Base-by-base conservation (phyloP, 2,113 vertebrate genomes). In the Channa maculata region DNA sequence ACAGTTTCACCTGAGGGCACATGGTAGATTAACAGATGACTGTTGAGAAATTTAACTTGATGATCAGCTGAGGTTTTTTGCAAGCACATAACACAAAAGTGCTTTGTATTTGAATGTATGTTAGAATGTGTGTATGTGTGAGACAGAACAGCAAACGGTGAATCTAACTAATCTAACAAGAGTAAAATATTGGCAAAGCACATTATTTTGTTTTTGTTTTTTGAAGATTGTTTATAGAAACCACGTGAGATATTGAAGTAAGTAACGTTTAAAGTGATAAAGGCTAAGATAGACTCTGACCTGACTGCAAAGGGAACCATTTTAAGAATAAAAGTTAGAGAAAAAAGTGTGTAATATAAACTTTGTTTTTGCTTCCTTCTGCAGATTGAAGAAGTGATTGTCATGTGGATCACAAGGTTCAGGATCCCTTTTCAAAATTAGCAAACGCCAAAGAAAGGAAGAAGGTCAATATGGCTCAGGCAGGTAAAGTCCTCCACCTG, bases 401-500 rank as follows among this genome's bases (percentile, higher is more conserved):
- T 12, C 38, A 45, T 34, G 65, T 66, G 54, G 50, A 80, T 59
- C 48, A 62, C 37, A 10, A 64, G n/a, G 49, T 36, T 0, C 1
- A 5, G 1, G 15, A 48, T 54, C 12, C 5, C 3, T 65, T 55
- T 50, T 49, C 53, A 6, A 8, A 61, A 34, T 48, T 51, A 71
- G 36, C 10, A 10, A 50, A 51, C n/a, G 37, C 24, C 24, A 24
- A 50, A 33, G 57, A 11, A 62, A 38, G 66, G 24, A 65, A 41
- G 24, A 63, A 48, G 8, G 14, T 59, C 0, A 65, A 14, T 65
- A 95, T 95, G 94, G 89, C 94, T 57, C 92, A 94, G 80, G 78
- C 89, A 8, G 92, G 92, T 14, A 93, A 93, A 75, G 86, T 94
- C 38, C 88, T 94, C 38, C 93, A 94, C 62, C 88, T 95, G 37